A percentile compares a stretch with the other conserved stretches of the same genome.
Evolutionary conservation across 1,140 invertebrate species (phyloP).

Genomic region (Acromyrmex echinatior): DNA sequence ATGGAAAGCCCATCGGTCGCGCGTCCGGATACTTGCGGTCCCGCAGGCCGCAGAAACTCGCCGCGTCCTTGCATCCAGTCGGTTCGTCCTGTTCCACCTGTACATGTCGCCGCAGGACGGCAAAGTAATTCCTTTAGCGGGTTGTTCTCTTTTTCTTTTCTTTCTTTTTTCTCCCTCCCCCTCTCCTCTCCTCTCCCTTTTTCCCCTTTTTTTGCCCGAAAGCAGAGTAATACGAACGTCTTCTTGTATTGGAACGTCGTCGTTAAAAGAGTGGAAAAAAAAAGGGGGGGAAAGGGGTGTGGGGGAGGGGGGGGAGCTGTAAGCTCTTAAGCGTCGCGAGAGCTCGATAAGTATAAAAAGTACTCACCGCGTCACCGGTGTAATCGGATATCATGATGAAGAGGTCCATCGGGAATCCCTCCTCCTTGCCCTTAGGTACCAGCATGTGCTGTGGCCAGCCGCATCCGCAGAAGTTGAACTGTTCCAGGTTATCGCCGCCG

Average conservation of each 20-base stretch:
- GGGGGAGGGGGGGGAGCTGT: too few species aligned
- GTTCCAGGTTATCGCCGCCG: constrained; percentile 84
- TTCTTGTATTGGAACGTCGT: constrained; percentile 3
- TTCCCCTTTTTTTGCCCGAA: background rate
- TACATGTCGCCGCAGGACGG: background rate
- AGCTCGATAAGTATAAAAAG: constrained; percentile 56
- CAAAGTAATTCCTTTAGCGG: constrained; percentile 38
- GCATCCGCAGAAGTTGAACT: constrained; percentile 94
- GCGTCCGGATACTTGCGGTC: constrained; percentile 90
- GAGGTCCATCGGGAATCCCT: constrained; percentile 90
- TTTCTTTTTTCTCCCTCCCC: too few species aligned
- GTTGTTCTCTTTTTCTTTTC: background rate
- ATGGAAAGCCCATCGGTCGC: constrained; percentile 91
- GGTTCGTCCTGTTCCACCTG: constrained; percentile 88
- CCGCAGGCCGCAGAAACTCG: constrained; percentile 90
- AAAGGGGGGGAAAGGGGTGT: too few species aligned
- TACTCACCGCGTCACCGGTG: constrained; percentile 89
- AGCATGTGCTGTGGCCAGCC: constrained; percentile 96
- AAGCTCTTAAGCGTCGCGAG: constrained; percentile 55
- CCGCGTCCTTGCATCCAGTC: constrained; percentile 88
- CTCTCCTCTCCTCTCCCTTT: too few species aligned
- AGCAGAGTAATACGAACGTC: background rate
- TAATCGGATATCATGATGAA: constrained; percentile 95
- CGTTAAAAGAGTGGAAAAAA: constrained; percentile 31
- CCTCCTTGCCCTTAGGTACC: constrained; percentile 90